Base-by-base conservation (phyloP, 2,113 vertebrate species). In the Hyperoodon ampullatus region DNA sequence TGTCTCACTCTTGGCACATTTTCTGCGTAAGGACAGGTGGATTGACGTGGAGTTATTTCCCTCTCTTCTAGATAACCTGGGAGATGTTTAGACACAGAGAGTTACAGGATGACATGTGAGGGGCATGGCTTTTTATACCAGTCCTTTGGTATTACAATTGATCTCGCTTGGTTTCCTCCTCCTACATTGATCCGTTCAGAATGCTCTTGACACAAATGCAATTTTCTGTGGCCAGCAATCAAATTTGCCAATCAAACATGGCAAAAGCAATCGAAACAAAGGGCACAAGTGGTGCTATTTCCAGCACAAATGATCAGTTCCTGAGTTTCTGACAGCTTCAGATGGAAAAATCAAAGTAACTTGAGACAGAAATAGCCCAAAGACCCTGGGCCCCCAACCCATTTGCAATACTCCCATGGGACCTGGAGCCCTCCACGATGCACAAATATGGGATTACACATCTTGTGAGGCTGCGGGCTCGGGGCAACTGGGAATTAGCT, bases 151-250 rank as follows among this genome's bases (percentile, higher is more conserved):
- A 93, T 97, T 97, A 93, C 81, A 97, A 97, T 97, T 95, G 96
- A 97, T 98, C 95, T 91, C 63, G 97, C 93, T 88, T 96, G 87
- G 71, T 97, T 97, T 97, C 92, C 84, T 97, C 92, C 84, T 97
- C 71, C 35, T 95, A n/a, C 83, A 98, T 96, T 96, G 97, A 98
- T 97, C 95, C 94, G 72, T 78, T 98, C 96, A 91, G 95, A 97
- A 96, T 94, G 90, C 92, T 97, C 72, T 74, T 91, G 96, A 97
- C 97, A 97, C 96, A 97, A 98, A 98, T 97, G 95, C 88, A 97
- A 96, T 98, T 98, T 98, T 97, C 97, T 94, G 77, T 86, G 88
- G 84, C 97, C 90, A 91, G 96, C 96, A 96, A 96, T 98, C 97
- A 97, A 97, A 98, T 97, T 92, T 70, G 58, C 96, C 97, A 97